phyloP scores from a whole-genome alignment of 2,113 vertebrate species.

The Cacatua alba region DNA sequence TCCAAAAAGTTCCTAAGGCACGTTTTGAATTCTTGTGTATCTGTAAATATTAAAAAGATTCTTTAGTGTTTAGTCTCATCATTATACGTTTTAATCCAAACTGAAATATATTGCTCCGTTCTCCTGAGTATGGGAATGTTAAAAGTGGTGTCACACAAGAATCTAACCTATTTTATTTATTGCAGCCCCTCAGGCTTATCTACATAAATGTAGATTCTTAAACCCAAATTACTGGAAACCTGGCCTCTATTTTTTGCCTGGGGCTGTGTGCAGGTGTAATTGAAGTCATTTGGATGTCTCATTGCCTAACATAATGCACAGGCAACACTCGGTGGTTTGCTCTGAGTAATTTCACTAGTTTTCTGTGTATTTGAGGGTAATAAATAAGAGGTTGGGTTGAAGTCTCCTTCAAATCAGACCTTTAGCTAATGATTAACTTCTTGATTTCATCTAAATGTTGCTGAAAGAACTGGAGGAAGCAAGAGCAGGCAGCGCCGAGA shows the following conservation, averaged over 20 bases:
- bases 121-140: neutral
- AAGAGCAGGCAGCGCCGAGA: neutral
- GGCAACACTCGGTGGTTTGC: neutral
- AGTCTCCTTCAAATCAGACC: neutral
- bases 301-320: neutral
- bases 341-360: neutral
- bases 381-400: neutral
- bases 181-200: neutral
- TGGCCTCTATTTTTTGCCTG: neutral
- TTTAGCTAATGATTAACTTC: neutral
- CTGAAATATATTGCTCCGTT: neutral
- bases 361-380: neutral
- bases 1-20: neutral
- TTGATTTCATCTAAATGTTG: neutral
- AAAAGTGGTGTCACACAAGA: neutral
- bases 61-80: neutral
- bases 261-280: conserved; percentile 14
- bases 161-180: conserved; percentile 15
- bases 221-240: neutral
- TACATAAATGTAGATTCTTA: neutral
- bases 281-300: conserved; percentile 12
- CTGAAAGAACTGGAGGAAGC: neutral
- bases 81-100: neutral
- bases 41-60: neutral
- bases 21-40: neutral